These are phyloP conservation scores for Myotis lucifugus DNA, from an alignment of 2,113 vertebrate genomes.

Conservation along the genomic window DNA sequence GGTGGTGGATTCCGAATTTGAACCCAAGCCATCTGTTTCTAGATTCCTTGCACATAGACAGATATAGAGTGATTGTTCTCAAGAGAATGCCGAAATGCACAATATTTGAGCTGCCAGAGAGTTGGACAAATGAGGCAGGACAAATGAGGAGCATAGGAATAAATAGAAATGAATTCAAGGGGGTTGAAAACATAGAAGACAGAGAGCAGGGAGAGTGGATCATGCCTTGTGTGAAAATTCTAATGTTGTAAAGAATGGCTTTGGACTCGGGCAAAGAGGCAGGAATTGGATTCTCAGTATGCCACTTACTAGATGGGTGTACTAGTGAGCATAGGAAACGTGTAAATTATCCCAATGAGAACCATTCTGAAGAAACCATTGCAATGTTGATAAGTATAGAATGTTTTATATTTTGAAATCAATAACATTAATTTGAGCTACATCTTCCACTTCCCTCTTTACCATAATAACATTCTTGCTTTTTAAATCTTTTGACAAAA, in stretches of 20 bases:
- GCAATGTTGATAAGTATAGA: not conserved
- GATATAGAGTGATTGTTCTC: not conserved
- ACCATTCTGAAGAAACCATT: conserved; percentile 6
- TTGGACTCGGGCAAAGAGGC: not conserved
- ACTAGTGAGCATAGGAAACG: not conserved
- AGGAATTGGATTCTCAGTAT: conserved; percentile 3
- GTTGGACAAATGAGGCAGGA: not conserved
- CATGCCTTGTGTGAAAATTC: not conserved
- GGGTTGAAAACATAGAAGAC: not conserved
- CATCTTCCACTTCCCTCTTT: not conserved
- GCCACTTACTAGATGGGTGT: not conserved
- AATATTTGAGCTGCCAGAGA: not conserved
- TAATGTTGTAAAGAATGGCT: not conserved
- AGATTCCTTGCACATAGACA: not conserved
- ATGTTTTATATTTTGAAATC: conserved; percentile 21
- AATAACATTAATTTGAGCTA: conserved; percentile 31
- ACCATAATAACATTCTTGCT: not conserved
- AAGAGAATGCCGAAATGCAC: not conserved
- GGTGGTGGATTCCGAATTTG: not conserved
- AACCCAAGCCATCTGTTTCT: not conserved
- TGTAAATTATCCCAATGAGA: conserved; percentile 14
- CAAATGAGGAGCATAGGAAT: not conserved
- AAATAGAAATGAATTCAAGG: conserved; percentile 15
- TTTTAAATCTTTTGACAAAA: not conserved
- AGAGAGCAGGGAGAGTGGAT: not conserved